Evolutionary conservation across 2,888 invertebrate genomes (phyloP).

Genomic region (Cyrtodaria siliqua): DNA sequence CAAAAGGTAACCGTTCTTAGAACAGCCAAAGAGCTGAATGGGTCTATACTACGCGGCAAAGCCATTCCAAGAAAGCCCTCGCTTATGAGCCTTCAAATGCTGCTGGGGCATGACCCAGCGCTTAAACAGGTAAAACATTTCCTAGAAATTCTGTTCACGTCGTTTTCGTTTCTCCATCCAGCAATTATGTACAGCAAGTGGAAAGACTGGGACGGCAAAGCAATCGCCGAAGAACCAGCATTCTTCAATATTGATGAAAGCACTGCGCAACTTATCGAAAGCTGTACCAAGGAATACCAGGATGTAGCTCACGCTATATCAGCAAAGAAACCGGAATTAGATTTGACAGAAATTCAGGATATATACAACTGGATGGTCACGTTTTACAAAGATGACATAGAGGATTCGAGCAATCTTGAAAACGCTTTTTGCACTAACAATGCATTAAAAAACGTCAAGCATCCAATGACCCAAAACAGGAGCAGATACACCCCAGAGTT

Average conservation of each 20-base stretch:
- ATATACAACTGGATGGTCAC: constrained; percentile 71
- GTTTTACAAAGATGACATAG: constrained; percentile 71
- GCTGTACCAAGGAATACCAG: constrained; percentile 64
- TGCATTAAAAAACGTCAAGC: constrained; percentile 69
- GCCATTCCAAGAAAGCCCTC: constrained; percentile 68
- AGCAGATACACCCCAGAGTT: constrained; percentile 65
- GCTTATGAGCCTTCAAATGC: constrained; percentile 68
- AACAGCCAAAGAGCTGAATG: constrained; percentile 60
- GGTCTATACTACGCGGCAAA: constrained; percentile 68
- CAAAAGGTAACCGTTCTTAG: constrained; percentile 64
- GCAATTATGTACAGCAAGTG: constrained; percentile 75
- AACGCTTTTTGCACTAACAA: constrained; percentile 72
- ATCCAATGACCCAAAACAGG: constrained; percentile 59
- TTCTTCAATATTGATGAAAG: constrained; percentile 70
- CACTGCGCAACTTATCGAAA: constrained; percentile 58
- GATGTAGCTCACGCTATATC: constrained; percentile 60
- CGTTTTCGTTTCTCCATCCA: constrained; percentile 71
- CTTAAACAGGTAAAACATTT: constrained; percentile 68
- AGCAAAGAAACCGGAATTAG: constrained; percentile 54
- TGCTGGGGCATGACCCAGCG: constrained; percentile 66
- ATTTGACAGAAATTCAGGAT: constrained; percentile 66
- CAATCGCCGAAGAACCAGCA: constrained; percentile 60
- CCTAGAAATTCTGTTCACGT: constrained; percentile 69
- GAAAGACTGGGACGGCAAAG: constrained; percentile 75
- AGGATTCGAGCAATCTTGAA: constrained; percentile 64